Evolutionary conservation across 2,888 invertebrate genomes (phyloP).

Genomic region (Drosophila phalerata): DNA sequence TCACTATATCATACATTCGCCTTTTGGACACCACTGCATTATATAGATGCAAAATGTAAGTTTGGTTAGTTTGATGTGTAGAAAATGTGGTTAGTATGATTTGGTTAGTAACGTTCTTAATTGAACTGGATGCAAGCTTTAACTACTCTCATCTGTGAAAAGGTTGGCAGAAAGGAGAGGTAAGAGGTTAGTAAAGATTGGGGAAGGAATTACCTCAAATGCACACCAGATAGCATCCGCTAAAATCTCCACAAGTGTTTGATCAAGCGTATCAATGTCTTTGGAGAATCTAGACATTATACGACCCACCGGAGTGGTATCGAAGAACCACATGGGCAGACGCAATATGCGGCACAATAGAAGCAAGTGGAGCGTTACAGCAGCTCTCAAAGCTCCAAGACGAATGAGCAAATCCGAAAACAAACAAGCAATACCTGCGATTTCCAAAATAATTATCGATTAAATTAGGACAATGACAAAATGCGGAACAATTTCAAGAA

Average conservation of each 20-base stretch:
- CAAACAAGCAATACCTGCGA: slow-evolving; percentile 89
- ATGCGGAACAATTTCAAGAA: not conserved
- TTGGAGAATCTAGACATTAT: slow-evolving; percentile 87
- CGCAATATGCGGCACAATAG: slow-evolving; percentile 86
- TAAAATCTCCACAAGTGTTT: slow-evolving; percentile 85
- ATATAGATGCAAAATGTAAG: not conserved
- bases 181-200: slow-evolving; percentile 87
- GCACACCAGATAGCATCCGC: slow-evolving; percentile 87
- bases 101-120: not conserved
- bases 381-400: slow-evolving; percentile 86
- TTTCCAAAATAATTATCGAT: slow-evolving; percentile 33
- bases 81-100: not conserved
- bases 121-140: not conserved
- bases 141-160: not conserved
- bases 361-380: slow-evolving; percentile 83
- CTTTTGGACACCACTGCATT: not conserved
- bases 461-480: slow-evolving; percentile 4
- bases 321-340: slow-evolving; percentile 87
- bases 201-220: slow-evolving; percentile 86
- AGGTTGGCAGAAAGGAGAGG: slow-evolving; percentile 84
- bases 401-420: slow-evolving; percentile 89
- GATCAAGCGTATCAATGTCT: slow-evolving; percentile 86
- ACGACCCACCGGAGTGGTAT: slow-evolving; percentile 88
- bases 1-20: not conserved
- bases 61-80: not conserved